Evolutionary conservation across 2,888 invertebrate genomes (phyloP), one percentile per base, ranked within the genome.

Genomic region (Trachelus troglodyta): DNA sequence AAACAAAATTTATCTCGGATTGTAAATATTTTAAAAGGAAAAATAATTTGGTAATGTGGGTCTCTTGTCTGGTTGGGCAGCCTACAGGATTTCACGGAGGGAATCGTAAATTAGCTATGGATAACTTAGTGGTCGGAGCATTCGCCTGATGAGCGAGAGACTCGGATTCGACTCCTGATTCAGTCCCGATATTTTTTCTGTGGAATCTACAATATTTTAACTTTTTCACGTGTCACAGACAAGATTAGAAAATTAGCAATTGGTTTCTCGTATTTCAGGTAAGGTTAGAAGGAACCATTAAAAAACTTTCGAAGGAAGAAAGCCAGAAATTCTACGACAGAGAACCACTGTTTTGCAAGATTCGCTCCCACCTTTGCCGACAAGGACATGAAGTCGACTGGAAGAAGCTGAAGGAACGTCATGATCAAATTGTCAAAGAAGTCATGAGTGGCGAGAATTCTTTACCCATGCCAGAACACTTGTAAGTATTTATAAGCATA

Each of bases 331-430:
- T 93, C 35, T 93, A 92, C 82, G 90, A 93, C 11, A 86, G 84
- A n/a, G 92, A 93, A 76, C 92, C 92, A 30, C 81, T 92, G 12
- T 92, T 87, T 79, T 91, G 91, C 75, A 93, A 93, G 87, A 92
- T 93, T 76, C 90, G 93, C 15, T 84, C 92, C 1, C 88, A 92
- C 37, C 86, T 93, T 73, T 93, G 93, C 81, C 85, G 90, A 69
- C 93, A 93, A 83, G 92, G 92, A 3, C 81, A 87, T 34, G 82
- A 85, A 73, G 90, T 92, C 0, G 90, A 92, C 69, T 93, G 93
- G 93, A 84, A 92, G 0, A 89, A 91, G 11, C 87, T 92, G 76
- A 92, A 93, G 81, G 81, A 87, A 30, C 84, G 85, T 37, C 93
- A 93, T 82, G 93, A 93, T 82, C 81, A 90, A 79, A 80, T 93